phyloP scores from a whole-genome alignment of 2,113 vertebrate genomes.

The Odocoileus virginianus region DNA sequence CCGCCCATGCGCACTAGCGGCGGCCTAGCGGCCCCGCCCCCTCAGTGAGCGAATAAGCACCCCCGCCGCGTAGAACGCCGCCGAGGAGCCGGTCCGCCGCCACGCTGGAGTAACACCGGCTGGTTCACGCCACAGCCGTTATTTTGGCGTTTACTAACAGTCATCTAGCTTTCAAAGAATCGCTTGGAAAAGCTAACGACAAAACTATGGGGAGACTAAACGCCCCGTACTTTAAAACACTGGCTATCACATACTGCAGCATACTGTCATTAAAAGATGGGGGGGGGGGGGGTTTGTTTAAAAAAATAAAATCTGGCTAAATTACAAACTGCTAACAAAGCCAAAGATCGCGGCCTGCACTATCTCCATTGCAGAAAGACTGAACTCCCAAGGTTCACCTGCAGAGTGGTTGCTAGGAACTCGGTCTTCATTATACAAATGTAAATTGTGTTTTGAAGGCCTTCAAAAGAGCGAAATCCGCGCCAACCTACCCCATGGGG shows the following conservation, averaged over 20 bases:
- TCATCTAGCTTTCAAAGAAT: neutral
- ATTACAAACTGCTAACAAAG: neutral
- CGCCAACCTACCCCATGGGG: neutral
- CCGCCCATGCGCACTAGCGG: neutral
- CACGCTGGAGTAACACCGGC: rapidly evolving
- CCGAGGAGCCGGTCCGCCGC: neutral
- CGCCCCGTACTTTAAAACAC: neutral
- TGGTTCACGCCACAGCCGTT: rapidly evolving
- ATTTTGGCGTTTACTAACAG: neutral
- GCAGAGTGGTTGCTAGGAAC: neutral
- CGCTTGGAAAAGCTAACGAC: neutral
- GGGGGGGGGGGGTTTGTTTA: neutral
- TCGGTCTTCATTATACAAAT: neutral
- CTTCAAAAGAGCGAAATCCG: neutral
- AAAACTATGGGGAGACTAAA: neutral
- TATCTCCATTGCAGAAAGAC: neutral
- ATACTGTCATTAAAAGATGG: neutral
- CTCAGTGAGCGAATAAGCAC: rapidly evolving
- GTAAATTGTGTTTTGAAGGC: neutral
- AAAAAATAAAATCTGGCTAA: neutral
- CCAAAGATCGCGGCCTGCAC: neutral
- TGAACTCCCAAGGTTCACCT: neutral
- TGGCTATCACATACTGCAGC: neutral
- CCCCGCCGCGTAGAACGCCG: rapidly evolving
- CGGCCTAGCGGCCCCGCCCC: neutral